Evolutionary conservation across 2,113 vertebrate genomes (phyloP), one percentile per base, ranked within the genome.

Genomic region (Perca fluviatilis): DNA sequence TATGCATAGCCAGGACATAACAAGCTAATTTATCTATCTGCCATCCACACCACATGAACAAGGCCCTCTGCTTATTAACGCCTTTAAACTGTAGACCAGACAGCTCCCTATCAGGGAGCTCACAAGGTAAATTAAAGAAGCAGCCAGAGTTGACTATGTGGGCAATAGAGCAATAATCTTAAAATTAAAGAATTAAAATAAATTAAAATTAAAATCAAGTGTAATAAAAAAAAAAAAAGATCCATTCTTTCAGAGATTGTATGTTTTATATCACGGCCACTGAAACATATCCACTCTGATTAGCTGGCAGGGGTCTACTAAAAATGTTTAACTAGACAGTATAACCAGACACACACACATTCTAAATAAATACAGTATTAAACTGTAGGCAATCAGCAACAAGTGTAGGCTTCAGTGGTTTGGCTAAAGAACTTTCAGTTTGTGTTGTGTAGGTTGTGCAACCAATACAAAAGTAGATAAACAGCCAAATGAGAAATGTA

Each of bases 91-190:
- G 54, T 40, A 61, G 71, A 60, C 54, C 50, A 64, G 46, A 64
- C 50, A 58, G 11, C 51, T 69, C 25, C 25, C 57, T 23, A 74
- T 71, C 63, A 69, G 71, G 84, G 57, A 77, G 54, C 57, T 62
- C 63, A 67, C 30, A 58, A 40, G 23, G 4, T 54, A 61, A 65
- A 86, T 78, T 61, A 80, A 74, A 77, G 53, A 74, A 86, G 49
- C 73, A 71, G 61, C 58, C 58, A 40, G 21, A 27, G 75, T 71
- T 46, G n/a, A 46, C 15, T 71, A 36, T 6, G 53, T 18, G 36
- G n/a, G 69, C 36, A 46, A 71, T 3, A 23, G 12, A 54, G 50
- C 50, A 40, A n/a, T 69, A 33, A 67, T 27, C 18, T 51, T n/a
- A n/a, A n/a, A n/a, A n/a, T n/a, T n/a, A n/a, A n/a, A n/a, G n/a